These are phyloP conservation scores for Synergus umbraculus DNA, from an alignment of 2,888 invertebrate genomes.

Conservation along the genomic window DNA sequence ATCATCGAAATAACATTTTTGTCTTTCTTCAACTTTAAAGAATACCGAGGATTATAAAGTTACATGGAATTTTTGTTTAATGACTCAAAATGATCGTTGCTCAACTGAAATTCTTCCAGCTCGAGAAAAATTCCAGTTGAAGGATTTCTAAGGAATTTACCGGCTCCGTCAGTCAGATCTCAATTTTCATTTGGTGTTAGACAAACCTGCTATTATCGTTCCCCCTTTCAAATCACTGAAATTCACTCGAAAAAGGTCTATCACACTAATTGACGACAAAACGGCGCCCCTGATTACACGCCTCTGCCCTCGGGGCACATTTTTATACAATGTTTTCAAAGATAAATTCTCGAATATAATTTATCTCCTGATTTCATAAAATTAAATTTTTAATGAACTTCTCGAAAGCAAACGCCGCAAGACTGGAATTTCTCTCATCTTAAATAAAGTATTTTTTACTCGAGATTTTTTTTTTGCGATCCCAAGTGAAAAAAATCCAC, in stretches of 20 bases:
- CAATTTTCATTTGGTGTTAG: constrained; percentile 4
- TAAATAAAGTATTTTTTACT: background rate
- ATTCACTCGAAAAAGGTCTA: background rate
- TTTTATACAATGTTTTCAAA: background rate
- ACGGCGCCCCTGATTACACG: background rate
- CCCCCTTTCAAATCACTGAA: constrained; percentile 1
- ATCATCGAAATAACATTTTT: background rate
- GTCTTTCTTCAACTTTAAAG: background rate
- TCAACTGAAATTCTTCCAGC: too few relatives aligned
- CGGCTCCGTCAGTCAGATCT: background rate
- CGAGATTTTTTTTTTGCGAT: background rate
- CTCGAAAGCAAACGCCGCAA: background rate
- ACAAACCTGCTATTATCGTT: constrained; percentile 2
- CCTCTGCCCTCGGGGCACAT: background rate
- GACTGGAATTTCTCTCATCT: background rate
- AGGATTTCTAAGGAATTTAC: too few relatives aligned
- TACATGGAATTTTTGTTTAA: too few relatives aligned
- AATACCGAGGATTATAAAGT: background rate
- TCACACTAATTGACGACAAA: constrained; percentile 12
- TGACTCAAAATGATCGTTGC: too few relatives aligned
- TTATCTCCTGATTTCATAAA: background rate
- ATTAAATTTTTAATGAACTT: background rate
- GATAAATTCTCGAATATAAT: background rate
- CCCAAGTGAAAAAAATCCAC: too few relatives aligned
- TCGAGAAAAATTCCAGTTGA: too few relatives aligned